A percentile compares a stretch with the other conserved stretches of the same genome.
Evolutionary conservation across 2,888 invertebrate species (phyloP).

Genomic region (Ornithoptera alexandrae): DNA sequence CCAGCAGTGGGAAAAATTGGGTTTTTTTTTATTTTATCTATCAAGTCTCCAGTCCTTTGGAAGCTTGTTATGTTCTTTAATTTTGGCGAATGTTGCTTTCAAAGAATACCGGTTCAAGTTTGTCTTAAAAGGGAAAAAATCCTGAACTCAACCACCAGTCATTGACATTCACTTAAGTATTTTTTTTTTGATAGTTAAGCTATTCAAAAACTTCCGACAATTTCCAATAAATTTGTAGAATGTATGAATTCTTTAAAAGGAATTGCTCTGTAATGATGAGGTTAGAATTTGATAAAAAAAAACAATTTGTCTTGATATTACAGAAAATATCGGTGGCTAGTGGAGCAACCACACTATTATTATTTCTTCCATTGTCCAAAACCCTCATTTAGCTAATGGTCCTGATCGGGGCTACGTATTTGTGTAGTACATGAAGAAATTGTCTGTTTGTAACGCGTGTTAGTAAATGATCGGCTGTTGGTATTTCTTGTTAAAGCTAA

Average conservation of each 20-base stretch:
- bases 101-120: no score
- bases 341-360: constrained; percentile 19
- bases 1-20: no score
- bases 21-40: no score
- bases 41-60: no score
- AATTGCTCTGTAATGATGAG: neutral
- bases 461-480: constrained; percentile 1
- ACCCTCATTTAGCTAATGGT: constrained; percentile 26
- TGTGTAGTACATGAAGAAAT: constrained; percentile 13
- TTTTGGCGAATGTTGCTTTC: no score
- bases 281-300: neutral
- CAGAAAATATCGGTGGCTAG: constrained; percentile 31
- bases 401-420: constrained; percentile 10
- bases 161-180: no score
- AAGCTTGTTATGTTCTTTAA: no score
- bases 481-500: neutral
- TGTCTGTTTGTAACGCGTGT: neutral
- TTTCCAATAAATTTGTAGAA: no score
- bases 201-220: no score
- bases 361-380: constrained; percentile 28
- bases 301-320: constrained; percentile 3
- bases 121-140: no score
- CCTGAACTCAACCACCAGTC: no score
- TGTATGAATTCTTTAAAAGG: neutral
- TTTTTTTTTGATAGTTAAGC: no score